Base-by-base conservation (phyloP, 2,888 invertebrate genomes). In the Polydesmus complanatus region DNA sequence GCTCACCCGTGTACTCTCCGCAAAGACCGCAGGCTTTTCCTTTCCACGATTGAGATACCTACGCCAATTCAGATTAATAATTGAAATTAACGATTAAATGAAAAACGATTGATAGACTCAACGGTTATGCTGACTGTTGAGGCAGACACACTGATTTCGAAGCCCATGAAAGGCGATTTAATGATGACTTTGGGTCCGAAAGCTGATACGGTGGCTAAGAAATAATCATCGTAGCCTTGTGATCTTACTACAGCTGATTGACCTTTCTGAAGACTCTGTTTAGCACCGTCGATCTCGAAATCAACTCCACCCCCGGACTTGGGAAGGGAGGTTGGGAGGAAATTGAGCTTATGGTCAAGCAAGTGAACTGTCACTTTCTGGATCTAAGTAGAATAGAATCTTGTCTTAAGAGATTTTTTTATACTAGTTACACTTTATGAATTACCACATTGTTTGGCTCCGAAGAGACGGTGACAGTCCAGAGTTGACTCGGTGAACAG, bases 401-500 rank as follows among this genome's bases (percentile, higher is more conserved):
- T 3, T n/a, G 51, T 3, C 51, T 21, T 22, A 51, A 22, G 19
- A 21, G 22, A 14, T 21, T 22, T 21, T 14, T 51, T 22, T 51
- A 22, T 14, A 8, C 51, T 37, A 37, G 37, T 54, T 54, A 22
- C 23, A 37, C 37, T 37, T 5, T 37, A 37, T 37, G 37, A 37
- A 8, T 56, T 21, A 56, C 26, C 50, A 58, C 58, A 3, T 53
- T 58, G 27, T 26, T 52, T 26, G 25, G 58, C 19, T 37, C n/a
- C 21, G 25, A 54, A 1, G 55, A 48, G 25, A 48, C 54, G n/a
- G 60, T 48, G 11, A 60, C 49, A 18, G 60, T 60, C 14, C 54
- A 60, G 11, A 60, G 27, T 21, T 54, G 25, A 18, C 54, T 60
- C 11, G 60, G 1, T 14, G 72, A 70, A 66, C 73, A 74, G 66